Conservation (phyloP, 2,113 vertebrate genomes). For the Oriolus oriolus region DNA sequence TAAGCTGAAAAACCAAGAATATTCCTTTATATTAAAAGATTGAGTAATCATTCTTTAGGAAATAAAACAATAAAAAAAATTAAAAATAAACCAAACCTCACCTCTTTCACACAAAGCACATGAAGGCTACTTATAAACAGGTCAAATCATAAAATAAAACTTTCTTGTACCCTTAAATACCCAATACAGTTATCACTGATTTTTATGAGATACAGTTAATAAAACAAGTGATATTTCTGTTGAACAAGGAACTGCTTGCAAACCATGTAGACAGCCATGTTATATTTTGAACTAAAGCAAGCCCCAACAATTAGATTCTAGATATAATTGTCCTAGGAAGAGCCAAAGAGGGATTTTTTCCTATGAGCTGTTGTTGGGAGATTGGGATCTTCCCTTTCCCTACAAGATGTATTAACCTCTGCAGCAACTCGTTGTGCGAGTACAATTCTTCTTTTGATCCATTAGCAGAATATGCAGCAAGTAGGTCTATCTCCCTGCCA, state of each 20-base stretch:
- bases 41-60: background rate
- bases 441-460: constrained; percentile 77
- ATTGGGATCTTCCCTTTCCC: constrained; percentile 64
- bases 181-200: background rate
- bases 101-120: background rate
- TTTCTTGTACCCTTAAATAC: background rate
- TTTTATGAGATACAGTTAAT: background rate
- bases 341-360: background rate
- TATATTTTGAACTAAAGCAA: constrained; percentile 3
- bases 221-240: background rate
- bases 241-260: background rate
- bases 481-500: constrained; percentile 68
- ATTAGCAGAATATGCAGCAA: constrained; percentile 78
- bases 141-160: background rate
- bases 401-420: constrained; percentile 73
- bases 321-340: constrained; percentile 22
- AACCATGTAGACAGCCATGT: background rate
- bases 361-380: constrained; percentile 51
- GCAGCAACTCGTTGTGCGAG: constrained; percentile 52
- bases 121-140: background rate
- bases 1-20: background rate
- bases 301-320: background rate
- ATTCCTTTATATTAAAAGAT: background rate
- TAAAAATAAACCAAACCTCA: background rate
- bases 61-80: background rate